These are phyloP conservation scores for Campoletis sonorensis DNA, from an alignment of 1,140 invertebrate genomes.

Conservation along the genomic window DNA sequence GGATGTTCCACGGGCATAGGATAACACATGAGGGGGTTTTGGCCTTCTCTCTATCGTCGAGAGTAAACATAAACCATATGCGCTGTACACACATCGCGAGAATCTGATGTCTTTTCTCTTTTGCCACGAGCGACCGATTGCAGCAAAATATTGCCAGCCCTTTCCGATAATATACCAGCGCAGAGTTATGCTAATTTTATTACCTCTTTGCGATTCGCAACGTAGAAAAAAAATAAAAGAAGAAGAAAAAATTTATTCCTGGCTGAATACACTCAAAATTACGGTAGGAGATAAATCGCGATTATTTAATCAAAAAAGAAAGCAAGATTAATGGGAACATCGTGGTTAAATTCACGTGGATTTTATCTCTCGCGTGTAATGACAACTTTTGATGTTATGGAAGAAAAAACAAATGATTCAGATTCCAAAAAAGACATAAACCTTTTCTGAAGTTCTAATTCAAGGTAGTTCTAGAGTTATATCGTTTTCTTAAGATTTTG, in stretches of 20 bases:
- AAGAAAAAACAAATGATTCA: too few species aligned
- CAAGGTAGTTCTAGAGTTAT: too few species aligned
- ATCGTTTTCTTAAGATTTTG: too few species aligned
- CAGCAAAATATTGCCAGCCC: conserved; percentile 15
- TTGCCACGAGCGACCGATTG: conserved; percentile 30
- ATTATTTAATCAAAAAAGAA: conserved; percentile 37
- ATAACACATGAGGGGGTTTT: not conserved
- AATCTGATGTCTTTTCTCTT: conserved; percentile 22
- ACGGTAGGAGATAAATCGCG: not conserved
- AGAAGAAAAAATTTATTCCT: too few species aligned
- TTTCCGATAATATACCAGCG: conserved; percentile 63
- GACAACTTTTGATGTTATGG: not conserved
- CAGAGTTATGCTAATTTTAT: conserved; percentile 70
- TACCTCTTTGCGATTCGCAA: conserved; percentile 38
- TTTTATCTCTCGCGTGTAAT: not conserved
- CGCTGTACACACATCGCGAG: conserved; percentile 8
- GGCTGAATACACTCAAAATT: conserved; percentile 53
- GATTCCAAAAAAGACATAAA: too few species aligned
- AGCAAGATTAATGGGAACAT: conserved; percentile 33
- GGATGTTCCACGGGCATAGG: conserved; percentile 1
- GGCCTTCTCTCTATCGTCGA: not conserved
- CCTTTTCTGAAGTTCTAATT: too few species aligned
- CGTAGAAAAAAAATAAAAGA: conserved; percentile 43
- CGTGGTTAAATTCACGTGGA: not conserved
- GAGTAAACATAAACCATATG: not conserved